Evolutionary conservation across 2,113 vertebrate genomes (phyloP), one percentile per base, ranked within the genome.

Genomic region (Hemicordylus capensis): DNA sequence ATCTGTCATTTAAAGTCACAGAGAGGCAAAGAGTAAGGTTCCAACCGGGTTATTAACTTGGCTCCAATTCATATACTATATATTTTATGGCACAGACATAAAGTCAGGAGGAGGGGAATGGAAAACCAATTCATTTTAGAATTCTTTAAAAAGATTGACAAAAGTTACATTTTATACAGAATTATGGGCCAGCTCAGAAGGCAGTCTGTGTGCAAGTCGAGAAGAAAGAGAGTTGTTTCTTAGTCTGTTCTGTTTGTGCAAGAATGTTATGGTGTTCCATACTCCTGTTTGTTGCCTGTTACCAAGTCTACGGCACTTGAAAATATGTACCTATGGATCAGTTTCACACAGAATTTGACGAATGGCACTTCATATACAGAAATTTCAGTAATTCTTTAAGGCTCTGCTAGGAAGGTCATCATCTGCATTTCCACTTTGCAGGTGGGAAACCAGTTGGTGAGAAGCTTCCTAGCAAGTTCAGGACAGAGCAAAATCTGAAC

Each of bases 1-100:
- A 87, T 80, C 81, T 86, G 87, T 59, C 31, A 83, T 72, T 6
- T 83, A 81, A 88, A 81, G 61, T 42, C 26, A 86, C 3, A 83
- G 42, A 84, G 85, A 28, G 0, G 22, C 44, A 77, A 46, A 7
- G 12, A 87, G 87, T 83, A 88, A 78, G 4, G 73, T 77, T 75
- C 61, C 77, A 28, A 31, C 6, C 3, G 2, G 37, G 48, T 72
- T 87, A 86, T 90, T 77, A 87, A 75, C 42, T 3, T 87, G 17
- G n/a, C 6, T n/a, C 0, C 1, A 39, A 82, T 92, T 88, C 63
- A 91, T 42, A 59, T 5, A 75, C 1, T 46, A 10, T 67, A 20
- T 87, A 3, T 72, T 86, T 83, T 75, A 86, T 44, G 2, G 28
- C 31, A 61, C 61, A 83, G 3, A 72, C 67, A 26, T 88, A 74